Base-by-base conservation (phyloP, 2,113 vertebrate species). In the Mormyrus iriodes region DNA sequence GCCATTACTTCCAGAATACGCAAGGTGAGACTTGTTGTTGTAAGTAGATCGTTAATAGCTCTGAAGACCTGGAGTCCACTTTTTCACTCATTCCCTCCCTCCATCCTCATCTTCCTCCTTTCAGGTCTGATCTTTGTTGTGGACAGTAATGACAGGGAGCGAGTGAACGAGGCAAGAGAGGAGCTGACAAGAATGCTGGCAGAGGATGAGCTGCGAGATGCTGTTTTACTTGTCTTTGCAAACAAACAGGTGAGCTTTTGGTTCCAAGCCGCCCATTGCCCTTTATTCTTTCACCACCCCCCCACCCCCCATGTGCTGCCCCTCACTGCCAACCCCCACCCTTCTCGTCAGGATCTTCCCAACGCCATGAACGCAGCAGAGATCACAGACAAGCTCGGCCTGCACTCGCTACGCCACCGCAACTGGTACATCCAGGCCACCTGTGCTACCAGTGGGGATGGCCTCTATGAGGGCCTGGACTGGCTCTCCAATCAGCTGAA, bases 1-100 rank as follows among this genome's bases (percentile, higher is more conserved):
- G 98, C 93, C 98, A 99, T 93, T 99, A 99, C 94, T 99, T 99
- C 95, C 98, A 99, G 94, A 99, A 99, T 94, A 99, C 98, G 93
- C 98, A 99, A 97, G 98, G 98, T 99, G 91, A 95, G 94, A 2
- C 44, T 88, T 0, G 88, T 84, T 15, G 1, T 19, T 4, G 9
- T 48, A 21, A 46, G 76, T 82, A 44, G 44, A 24, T 10, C 4
- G 65, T 21, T 24, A 0, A 53, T n/a, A 46, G n/a, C 27, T 53
- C 1, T 31, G 13, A 90, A 95, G 94, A 95, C 9, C 61, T 24
- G 49, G 49, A 86, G 24, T 76, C 39, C 13, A 52, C n/a, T 8
- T 65, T 27, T 19, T 46, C 19, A 86, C 65, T 42, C 19, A 39
- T 31, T 27, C 6, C 42, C n/a, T n/a, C 55, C 35, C n/a, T n/a